Base-by-base conservation (phyloP, 1,140 invertebrate species). In the Drosophila malerkotliana region DNA sequence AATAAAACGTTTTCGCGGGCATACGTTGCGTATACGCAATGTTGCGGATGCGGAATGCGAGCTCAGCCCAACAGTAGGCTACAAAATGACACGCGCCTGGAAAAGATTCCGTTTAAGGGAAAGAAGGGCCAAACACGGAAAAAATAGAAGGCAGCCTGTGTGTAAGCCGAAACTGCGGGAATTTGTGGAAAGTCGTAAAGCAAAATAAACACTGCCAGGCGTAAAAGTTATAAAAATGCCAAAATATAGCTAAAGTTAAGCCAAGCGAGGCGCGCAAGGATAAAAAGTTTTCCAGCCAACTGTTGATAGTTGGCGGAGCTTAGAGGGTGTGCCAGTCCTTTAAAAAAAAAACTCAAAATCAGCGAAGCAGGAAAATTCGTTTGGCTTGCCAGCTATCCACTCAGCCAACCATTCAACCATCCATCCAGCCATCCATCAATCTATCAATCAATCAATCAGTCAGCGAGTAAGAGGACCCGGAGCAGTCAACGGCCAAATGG, bases 191-290 rank as follows among this genome's bases (percentile, higher is more conserved):
- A 87, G 82, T 72, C 83, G 82, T 87, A 82, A 87, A 87, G 63
- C 56, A 73, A 88, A 82, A 82, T 87, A 87, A 87, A 87, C 82
- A 87, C 82, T 79, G 77, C 71, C 85, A 88, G 82, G 76, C 82
- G 67, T 77, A 54, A 88, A 83, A 83, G 83, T 73, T 80, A 64
- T 88, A 88, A 87, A 87, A 87, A 72, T 72, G 59, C 66, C 80
- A 54, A 84, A 83, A 79, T 84, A 84, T 60, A 78, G 68, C 58
- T 41, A 69, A 60, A 44, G 58, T 32, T 55, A 51, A 73, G 59
- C 45, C 28, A 14, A 15, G 15, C 59, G 21, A 24, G 26, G 9
- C 10, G 51, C 32, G 32, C 12, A 51, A 48, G 57, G 39, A 76
- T n/a, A 39, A 30, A 48, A 66, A 64, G 18, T 52, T 66, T 44